Conservation (phyloP, 2,888 invertebrate genomes). For the Yponomeuta sedellus region DNA sequence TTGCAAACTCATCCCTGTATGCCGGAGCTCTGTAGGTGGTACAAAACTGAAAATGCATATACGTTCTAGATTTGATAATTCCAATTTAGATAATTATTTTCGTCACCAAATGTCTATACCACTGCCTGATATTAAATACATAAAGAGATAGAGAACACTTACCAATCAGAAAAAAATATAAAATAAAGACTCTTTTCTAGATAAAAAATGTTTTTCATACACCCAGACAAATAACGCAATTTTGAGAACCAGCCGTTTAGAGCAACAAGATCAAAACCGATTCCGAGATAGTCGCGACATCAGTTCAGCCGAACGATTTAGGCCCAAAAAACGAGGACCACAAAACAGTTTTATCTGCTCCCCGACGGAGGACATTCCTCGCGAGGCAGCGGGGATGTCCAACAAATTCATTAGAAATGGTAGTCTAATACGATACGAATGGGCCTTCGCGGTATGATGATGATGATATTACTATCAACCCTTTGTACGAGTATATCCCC, state of each 20-base stretch:
- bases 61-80: too few species aligned
- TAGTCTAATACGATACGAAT: background rate
- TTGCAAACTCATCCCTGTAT: too few species aligned
- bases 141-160: too few species aligned
- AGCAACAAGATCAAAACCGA: conserved; percentile 41
- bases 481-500: too few species aligned
- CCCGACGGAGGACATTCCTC: conserved; percentile 40
- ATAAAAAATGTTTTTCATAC: background rate
- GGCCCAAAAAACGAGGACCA: conserved; percentile 37
- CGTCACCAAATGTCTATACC: too few species aligned
- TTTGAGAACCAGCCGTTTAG: conserved; percentile 35
- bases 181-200: too few species aligned
- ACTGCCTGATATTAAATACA: too few species aligned
- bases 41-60: too few species aligned
- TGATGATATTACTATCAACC: too few species aligned
- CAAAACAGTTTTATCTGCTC: conserved; percentile 22
- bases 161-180: too few species aligned
- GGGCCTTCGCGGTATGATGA: background rate
- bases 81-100: too few species aligned
- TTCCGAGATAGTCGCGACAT: conserved; percentile 49
- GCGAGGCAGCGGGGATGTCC: conserved; percentile 39
- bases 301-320: conserved; percentile 50
- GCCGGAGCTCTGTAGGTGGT: too few species aligned
- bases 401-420: conserved; percentile 55
- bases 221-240: conserved; percentile 22